phyloP scores from a whole-genome alignment of 2,797 vertebrate species.

The Triplophysa yarkandensis region DNA sequence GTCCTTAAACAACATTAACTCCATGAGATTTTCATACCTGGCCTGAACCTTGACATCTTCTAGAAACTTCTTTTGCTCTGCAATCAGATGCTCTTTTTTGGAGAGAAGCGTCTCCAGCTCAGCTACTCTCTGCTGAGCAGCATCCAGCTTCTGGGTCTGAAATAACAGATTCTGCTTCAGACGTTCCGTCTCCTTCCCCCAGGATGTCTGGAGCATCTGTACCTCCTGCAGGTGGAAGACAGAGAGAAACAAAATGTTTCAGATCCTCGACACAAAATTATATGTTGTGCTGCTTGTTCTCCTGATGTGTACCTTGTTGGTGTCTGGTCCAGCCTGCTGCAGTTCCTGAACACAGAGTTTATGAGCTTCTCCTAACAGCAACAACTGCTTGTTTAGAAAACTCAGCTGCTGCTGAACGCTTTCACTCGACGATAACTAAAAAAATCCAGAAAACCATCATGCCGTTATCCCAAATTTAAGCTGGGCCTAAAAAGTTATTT shows the following conservation, averaged over 20 bases:
- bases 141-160: constrained; percentile 91
- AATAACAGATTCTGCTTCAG: constrained; percentile 78
- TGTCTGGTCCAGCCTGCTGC: constrained; percentile 83
- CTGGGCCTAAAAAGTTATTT: no score
- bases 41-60: constrained; percentile 94
- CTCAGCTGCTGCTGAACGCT: constrained; percentile 97
- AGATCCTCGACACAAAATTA: neutral
- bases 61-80: constrained; percentile 95
- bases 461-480: neutral
- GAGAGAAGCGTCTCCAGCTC: constrained; percentile 92
- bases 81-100: constrained; percentile 93
- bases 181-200: constrained; percentile 76
- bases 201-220: constrained; percentile 85
- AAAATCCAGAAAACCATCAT: neutral
- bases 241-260: neutral
- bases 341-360: constrained; percentile 91
- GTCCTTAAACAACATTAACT: neutral
- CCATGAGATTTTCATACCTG: constrained; percentile 73
- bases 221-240: constrained; percentile 76
- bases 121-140: constrained; percentile 83
- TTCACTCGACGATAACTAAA: constrained; percentile 92
- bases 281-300: neutral
- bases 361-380: constrained; percentile 95
- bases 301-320: constrained; percentile 81
- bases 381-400: constrained; percentile 95